phyloP scores from a whole-genome alignment of 2,797 vertebrate species.

The Natrix natrix region DNA sequence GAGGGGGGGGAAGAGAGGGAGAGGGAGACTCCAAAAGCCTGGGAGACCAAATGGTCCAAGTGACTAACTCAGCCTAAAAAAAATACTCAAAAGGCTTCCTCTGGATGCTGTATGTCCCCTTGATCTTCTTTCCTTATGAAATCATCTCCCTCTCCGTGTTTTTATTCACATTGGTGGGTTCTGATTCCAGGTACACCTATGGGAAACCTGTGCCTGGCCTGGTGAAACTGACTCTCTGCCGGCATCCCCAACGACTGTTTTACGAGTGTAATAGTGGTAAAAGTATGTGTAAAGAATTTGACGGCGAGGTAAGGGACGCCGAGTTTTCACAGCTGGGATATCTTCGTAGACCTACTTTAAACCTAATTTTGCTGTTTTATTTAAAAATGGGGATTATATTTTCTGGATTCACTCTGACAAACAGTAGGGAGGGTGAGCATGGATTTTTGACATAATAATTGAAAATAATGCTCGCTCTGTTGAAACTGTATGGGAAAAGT shows the following conservation, averaged over 20 bases:
- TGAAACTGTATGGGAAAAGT: too few relatives aligned
- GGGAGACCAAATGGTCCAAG: too few relatives aligned
- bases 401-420: too few relatives aligned
- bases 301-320: slow-evolving; percentile 55
- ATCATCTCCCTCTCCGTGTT: background rate
- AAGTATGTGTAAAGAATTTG: slow-evolving; percentile 68
- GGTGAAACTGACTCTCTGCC: slow-evolving; percentile 56
- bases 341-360: background rate
- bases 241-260: background rate
- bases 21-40: too few relatives aligned
- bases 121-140: background rate
- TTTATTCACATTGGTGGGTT: background rate
- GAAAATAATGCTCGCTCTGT: too few relatives aligned
- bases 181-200: slow-evolving; percentile 69
- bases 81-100: background rate
- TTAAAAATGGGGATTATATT: too few relatives aligned
- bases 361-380: background rate
- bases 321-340: background rate
- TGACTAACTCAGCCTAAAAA: too few relatives aligned
- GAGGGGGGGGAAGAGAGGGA: too few relatives aligned
- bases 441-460: too few relatives aligned
- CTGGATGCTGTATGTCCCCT: background rate
- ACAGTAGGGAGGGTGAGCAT: too few relatives aligned
- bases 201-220: slow-evolving; percentile 71
- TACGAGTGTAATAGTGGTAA: slow-evolving; percentile 18